phyloP scores from a whole-genome alignment of 2,797 vertebrate genomes.

The Luscinia megarhynchos region DNA sequence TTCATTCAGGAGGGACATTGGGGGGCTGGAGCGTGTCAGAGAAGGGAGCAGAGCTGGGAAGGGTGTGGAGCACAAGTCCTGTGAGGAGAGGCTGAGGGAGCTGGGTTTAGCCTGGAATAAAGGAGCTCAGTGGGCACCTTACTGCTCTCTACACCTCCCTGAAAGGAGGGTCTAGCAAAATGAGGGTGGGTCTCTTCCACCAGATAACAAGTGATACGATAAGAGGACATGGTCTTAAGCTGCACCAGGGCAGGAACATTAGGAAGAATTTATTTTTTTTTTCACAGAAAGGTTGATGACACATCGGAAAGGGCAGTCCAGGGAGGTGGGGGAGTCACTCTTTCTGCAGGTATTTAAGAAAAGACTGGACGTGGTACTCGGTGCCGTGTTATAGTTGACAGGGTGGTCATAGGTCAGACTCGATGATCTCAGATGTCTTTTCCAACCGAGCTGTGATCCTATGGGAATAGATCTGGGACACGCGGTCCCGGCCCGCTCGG shows the following conservation, averaged over 20 bases:
- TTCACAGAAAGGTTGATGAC: not conserved
- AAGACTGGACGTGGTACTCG: not conserved
- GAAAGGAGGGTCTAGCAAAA: not conserved
- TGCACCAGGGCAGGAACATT: not conserved
- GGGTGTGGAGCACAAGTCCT: not conserved
- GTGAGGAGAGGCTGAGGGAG: not conserved
- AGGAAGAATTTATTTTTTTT: not conserved
- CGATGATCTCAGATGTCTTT: not conserved
- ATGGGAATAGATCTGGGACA: not conserved
- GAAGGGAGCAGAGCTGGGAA: not conserved
- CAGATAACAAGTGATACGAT: rapidly evolving
- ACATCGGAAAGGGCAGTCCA: not conserved
- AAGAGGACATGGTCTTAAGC: too few relatives aligned
- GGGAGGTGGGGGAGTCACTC: not conserved
- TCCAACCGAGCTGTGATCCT: not conserved
- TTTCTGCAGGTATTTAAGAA: not conserved
- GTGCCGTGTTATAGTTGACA: not conserved
- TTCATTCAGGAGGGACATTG: not conserved
- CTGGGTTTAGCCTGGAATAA: not conserved
- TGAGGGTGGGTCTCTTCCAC: not conserved
- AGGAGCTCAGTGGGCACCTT: not conserved
- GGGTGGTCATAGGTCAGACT: not conserved
- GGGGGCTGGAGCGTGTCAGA: not conserved
- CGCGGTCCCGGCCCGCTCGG: not conserved
- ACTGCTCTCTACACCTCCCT: rapidly evolving